Base-by-base conservation (phyloP, 2,113 vertebrate species). In the Tympanuchus pallidicinctus region DNA sequence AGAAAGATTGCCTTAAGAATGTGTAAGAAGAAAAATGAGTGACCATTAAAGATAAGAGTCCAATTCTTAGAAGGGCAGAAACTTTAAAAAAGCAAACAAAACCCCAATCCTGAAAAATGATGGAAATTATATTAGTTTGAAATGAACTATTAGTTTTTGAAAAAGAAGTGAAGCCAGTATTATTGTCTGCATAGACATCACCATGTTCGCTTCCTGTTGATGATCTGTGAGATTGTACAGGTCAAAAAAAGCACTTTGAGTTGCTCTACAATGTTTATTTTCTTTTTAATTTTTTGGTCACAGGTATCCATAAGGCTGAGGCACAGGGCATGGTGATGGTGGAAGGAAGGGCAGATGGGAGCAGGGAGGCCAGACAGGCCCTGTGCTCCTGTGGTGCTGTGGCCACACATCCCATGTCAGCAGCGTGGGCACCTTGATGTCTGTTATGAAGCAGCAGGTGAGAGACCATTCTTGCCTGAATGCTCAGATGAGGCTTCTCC, bases 61-160 rank as follows among this genome's bases (percentile, higher is more conserved):
- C 38, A 30, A n/a, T 83, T 95, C 90, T 97, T 96, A 92, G 75
- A 61, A 91, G 70, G 10, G 81, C 17, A 8, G 64, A 94, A 93
- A 87, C 73, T 78, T 75, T 25, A 36, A 69, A 45, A 34, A 47
- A 9, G 6, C 36, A 48, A 70, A 36, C 21, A 63, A 40, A 82
- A 50, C 54, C 28, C 28, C 28, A 73, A 13, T 5, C 5, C 48
- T 79, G 32, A 54, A 87, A 82, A 73, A 50, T 28, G 5, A 10
- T 56, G 71, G 28, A 43, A 43, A 43, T 43, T 6, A 43, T 43
- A 16, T 43, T 43, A 16, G 42, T 43, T 43, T 42, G 42, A 42
- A 42, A 42, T 42, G n/a, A 93, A 66, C 27, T 45, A 19, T 17
- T 73, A 79, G 16, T 52, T 80, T 79, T 87, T 65, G 5, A 1